These are phyloP conservation scores for Campoletis raptor DNA, from an alignment of 2,888 invertebrate genomes.

Conservation along the genomic window DNA sequence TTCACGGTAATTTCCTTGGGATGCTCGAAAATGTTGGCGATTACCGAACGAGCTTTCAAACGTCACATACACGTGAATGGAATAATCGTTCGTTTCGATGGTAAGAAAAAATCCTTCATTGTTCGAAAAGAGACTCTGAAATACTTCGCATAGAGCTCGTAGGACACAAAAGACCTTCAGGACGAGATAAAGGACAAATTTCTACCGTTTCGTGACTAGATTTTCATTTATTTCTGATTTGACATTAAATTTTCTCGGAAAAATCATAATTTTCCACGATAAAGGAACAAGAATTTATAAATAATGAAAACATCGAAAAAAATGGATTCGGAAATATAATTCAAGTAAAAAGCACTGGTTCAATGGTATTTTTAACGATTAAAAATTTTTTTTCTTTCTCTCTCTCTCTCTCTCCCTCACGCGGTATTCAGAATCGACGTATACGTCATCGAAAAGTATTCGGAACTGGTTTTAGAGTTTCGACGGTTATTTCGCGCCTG, in stretches of 20 bases:
- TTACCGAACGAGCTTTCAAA: constrained; percentile 35
- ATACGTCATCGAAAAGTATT: constrained; percentile 37
- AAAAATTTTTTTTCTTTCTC: neutral
- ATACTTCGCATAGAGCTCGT: constrained; percentile 11
- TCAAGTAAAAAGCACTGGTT: neutral
- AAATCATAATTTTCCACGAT: no score
- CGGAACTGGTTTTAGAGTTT: constrained; percentile 57
- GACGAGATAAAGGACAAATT: neutral
- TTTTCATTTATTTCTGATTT: neutral
- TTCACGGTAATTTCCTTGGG: constrained; percentile 16
- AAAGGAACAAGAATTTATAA: no score
- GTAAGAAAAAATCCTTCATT: constrained; percentile 5
- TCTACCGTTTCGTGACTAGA: neutral
- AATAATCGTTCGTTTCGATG: constrained; percentile 26
- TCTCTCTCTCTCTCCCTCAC: neutral
- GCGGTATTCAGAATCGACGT: constrained; percentile 15
- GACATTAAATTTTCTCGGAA: neutral
- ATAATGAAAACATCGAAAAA: no score
- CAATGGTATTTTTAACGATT: constrained; percentile 1
- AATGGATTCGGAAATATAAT: neutral
- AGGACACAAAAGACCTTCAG: constrained; percentile 31
- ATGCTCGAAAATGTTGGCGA: constrained; percentile 41
- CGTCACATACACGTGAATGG: constrained; percentile 20
- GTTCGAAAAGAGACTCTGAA: constrained; percentile 22
- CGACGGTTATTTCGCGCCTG: constrained; percentile 48